A percentile compares a stretch with the other conserved stretches of the same genome.
Conservation (phyloP, 2,113 vertebrate species). For the Ahaetulla prasina region DNA sequence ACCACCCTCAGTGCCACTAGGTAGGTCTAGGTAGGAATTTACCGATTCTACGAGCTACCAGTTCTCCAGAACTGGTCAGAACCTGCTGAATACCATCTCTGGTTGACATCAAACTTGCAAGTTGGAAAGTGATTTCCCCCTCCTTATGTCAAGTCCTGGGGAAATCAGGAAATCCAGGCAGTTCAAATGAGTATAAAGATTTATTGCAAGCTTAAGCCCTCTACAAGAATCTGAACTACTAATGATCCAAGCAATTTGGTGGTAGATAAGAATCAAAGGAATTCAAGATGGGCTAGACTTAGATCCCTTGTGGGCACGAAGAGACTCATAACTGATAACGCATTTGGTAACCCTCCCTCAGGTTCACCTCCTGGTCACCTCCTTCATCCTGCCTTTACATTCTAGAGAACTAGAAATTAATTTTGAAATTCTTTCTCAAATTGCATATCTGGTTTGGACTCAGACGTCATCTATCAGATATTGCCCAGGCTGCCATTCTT, state of each 20-base stretch:
- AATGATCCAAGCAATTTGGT: background rate
- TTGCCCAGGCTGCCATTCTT: background rate
- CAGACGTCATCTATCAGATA: background rate
- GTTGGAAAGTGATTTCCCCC: background rate
- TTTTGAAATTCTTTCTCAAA: background rate
- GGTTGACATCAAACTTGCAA: background rate
- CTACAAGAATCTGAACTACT: background rate
- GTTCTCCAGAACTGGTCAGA: too few relatives aligned
- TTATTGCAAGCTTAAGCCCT: background rate
- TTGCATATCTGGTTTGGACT: background rate
- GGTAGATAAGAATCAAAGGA: background rate
- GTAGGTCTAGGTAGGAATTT: too few relatives aligned
- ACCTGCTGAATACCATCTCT: too few relatives aligned
- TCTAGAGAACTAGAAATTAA: background rate
- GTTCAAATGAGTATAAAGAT: background rate
- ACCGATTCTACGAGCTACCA: too few relatives aligned
- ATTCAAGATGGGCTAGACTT: background rate
- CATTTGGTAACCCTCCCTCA: background rate
- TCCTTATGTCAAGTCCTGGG: background rate
- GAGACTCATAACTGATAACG: background rate
- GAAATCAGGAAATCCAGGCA: background rate
- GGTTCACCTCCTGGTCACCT: background rate
- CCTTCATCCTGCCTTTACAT: background rate
- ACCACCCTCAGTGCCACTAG: too few relatives aligned
- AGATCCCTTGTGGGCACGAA: background rate